phyloP scores from a whole-genome alignment of 2,113 vertebrate species.

The Peromyscus leucopus region DNA sequence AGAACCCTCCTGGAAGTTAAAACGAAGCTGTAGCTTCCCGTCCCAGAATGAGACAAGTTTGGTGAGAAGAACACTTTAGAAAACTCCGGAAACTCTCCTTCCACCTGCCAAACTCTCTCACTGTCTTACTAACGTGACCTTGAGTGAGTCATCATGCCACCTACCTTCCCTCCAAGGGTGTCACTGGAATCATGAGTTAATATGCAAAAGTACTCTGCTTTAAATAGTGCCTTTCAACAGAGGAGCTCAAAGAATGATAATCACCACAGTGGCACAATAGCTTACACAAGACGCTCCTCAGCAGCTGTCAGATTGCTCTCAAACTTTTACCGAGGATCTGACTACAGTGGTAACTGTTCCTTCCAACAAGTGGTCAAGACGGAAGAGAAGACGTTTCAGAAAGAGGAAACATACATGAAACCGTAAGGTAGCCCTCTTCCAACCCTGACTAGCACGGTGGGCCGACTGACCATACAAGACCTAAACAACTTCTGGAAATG shows the following conservation, averaged over 20 bases:
- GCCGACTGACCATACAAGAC: not conserved
- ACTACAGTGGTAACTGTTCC: not conserved
- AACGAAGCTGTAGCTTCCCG: not conserved
- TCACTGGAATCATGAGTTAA: conserved; percentile 69
- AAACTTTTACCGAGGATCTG: conserved; percentile 45
- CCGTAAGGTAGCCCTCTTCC: not conserved
- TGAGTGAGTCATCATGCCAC: conserved; percentile 68
- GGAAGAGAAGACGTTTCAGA: not conserved
- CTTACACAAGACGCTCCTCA: not conserved
- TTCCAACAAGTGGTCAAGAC: conserved; percentile 44
- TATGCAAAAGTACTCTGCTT: conserved; percentile 75
- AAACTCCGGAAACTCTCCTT: conserved; percentile 51
- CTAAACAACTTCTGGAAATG: not conserved
- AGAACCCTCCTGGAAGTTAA: not conserved
- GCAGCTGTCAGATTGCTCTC: conserved; percentile 11
- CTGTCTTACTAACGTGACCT: conserved; percentile 32
- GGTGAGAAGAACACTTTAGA: not conserved
- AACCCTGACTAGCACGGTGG: not conserved
- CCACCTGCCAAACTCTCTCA: not conserved
- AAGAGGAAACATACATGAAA: not conserved
- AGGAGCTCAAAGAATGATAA: conserved; percentile 44
- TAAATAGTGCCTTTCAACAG: conserved; percentile 74
- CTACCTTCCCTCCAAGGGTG: conserved; percentile 62
- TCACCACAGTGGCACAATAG: not conserved
- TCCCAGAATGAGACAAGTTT: not conserved